A percentile compares a stretch with the other conserved stretches of the same genome.
phyloP scores from a whole-genome alignment of 35 echinoderm and acorn worm species.

The Lytechinus variegatus region DNA sequence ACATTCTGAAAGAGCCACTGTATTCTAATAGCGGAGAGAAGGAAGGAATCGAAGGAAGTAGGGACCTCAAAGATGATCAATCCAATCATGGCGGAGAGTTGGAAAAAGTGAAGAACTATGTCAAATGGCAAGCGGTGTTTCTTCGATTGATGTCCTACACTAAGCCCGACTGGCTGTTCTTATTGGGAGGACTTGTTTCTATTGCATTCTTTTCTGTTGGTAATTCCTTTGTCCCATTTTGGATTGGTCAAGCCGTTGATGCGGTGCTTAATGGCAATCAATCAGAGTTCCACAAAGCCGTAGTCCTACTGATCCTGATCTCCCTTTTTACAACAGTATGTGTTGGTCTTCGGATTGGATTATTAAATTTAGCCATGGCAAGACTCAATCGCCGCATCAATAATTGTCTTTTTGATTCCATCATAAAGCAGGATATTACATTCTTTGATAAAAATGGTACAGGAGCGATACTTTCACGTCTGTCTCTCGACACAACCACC shows the following conservation, averaged over 20 bases:
- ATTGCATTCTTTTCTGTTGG: background rate
- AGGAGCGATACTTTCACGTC: conserved; percentile 90
- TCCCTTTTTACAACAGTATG: conserved; percentile 36
- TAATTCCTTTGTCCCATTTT: background rate
- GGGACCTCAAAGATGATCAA: conserved; percentile 40
- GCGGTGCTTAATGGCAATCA: background rate
- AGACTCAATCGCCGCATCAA: conserved; percentile 75
- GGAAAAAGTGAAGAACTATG: background rate
- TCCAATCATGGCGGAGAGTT: background rate
- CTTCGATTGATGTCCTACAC: background rate
- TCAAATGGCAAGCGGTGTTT: background rate
- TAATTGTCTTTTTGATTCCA: conserved; percentile 61
- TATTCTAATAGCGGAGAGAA: background rate
- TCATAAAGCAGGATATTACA: conserved; percentile 82
- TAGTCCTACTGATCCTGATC: background rate
- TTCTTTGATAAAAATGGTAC: conserved; percentile 89
- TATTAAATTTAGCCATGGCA: conserved; percentile 68
- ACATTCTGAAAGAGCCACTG: background rate
- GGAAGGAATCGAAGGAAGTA: background rate
- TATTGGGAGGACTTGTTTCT: background rate
- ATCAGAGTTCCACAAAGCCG: background rate
- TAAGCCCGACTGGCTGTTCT: background rate
- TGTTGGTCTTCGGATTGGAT: conserved; percentile 58
- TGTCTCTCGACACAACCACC: conserved; percentile 82
- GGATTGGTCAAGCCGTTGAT: background rate